Evolutionary conservation across 2,797 vertebrate genomes (phyloP).

Genomic region (Microtus californicus): DNA sequence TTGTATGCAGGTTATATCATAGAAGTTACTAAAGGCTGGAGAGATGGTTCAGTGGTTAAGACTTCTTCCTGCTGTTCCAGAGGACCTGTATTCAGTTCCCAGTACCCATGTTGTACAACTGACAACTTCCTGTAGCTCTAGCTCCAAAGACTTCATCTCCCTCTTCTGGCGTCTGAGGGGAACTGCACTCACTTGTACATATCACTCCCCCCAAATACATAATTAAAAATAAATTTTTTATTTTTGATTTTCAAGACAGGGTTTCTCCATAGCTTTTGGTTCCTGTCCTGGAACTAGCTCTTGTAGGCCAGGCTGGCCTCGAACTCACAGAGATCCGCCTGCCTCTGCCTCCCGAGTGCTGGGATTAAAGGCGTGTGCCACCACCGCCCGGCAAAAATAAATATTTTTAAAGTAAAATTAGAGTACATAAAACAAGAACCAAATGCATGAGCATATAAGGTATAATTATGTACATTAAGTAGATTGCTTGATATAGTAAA

Average conservation of each 20-base stretch:
- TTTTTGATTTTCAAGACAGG: no score
- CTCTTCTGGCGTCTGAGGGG: not conserved
- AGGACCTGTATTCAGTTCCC: not conserved
- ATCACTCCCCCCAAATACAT: not conserved
- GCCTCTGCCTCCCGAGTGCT: no score
- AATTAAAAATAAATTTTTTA: not conserved
- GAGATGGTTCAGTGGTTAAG: not conserved
- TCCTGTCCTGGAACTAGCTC: no score
- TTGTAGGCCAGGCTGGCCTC: no score
- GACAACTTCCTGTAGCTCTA: not conserved
- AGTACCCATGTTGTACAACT: not conserved
- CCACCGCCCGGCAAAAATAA: not conserved
- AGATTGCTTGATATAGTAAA: not conserved
- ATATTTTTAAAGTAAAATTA: not conserved
- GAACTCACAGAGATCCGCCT: no score
- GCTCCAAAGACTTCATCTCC: not conserved
- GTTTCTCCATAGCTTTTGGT: no score
- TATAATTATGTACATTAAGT: not conserved
- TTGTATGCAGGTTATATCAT: not conserved
- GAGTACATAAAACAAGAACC: not conserved
- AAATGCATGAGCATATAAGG: not conserved
- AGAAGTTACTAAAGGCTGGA: not conserved
- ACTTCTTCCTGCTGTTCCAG: not conserved
- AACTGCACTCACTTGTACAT: not conserved
- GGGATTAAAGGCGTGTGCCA: no score